A percentile compares a stretch with the other conserved stretches of the same genome.
These are phyloP conservation scores for Tenthredo mesomela DNA, from an alignment of 2,888 invertebrate species.

Conservation along the genomic window DNA sequence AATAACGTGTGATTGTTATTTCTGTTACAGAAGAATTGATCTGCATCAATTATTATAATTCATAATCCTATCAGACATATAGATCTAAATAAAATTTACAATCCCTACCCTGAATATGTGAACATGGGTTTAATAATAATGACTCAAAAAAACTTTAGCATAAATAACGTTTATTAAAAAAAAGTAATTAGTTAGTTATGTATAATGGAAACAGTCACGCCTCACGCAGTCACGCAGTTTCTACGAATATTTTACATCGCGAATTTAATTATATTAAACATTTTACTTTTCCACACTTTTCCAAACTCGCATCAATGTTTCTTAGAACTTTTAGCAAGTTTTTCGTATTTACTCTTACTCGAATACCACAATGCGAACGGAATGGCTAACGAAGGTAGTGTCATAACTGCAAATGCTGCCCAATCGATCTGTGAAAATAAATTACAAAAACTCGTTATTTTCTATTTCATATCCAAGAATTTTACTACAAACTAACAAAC, in stretches of 20 bases:
- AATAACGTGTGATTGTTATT: too few relatives aligned
- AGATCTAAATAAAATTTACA: too few relatives aligned
- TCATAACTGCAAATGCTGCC: slow-evolving; percentile 98
- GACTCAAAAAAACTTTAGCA: slow-evolving; percentile 57
- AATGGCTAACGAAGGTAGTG: slow-evolving; percentile 95
- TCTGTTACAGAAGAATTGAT: too few relatives aligned
- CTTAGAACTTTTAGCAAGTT: slow-evolving; percentile 85
- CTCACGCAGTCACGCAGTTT: slow-evolving; percentile 67
- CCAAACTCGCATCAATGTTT: slow-evolving; percentile 78
- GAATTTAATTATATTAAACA: slow-evolving; percentile 49
- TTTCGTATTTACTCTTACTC: slow-evolving; percentile 97
- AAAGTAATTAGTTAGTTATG: not conserved
- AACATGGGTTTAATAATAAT: not conserved
- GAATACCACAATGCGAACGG: slow-evolving; percentile 97
- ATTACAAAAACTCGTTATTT: not conserved
- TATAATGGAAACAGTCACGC: slow-evolving; percentile 68
- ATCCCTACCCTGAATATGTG: too few relatives aligned
- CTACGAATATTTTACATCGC: slow-evolving; percentile 40
- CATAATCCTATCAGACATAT: too few relatives aligned
- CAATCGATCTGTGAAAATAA: slow-evolving; percentile 87
- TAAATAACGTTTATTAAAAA: slow-evolving; percentile 74
- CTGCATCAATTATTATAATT: too few relatives aligned
- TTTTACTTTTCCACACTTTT: not conserved
- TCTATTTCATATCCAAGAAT: not conserved
- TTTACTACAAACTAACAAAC: not conserved